Percentiles rank a stretch among this genome's conserved stretches.
Evolutionary conservation across 2,113 vertebrate species (phyloP).

Genomic region (Anoura caudifer): DNA sequence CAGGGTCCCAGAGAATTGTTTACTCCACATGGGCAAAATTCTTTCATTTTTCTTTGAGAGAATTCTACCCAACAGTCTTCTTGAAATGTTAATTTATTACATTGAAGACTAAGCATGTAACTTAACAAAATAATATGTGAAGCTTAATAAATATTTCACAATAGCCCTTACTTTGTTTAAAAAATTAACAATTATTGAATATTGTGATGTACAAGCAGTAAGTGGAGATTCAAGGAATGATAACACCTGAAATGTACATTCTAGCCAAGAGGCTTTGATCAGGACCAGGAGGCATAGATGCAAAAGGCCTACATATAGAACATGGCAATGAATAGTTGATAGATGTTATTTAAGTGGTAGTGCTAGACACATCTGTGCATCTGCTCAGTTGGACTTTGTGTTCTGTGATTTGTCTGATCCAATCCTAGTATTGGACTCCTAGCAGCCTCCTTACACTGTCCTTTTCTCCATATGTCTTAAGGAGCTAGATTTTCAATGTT

Average conservation of each 20-base stretch:
- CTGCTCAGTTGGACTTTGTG: neutral
- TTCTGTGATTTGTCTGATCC: neutral
- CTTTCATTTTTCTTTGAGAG: conserved; percentile 9
- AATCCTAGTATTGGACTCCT: neutral
- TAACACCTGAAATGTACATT: neutral
- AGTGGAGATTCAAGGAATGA: neutral
- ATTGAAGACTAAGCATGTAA: neutral
- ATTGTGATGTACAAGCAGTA: neutral
- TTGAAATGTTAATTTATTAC: conserved; percentile 39
- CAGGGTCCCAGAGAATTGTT: neutral
- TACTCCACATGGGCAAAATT: neutral
- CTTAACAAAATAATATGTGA: conserved; percentile 28
- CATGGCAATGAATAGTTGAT: neutral
- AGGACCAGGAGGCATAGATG: neutral
- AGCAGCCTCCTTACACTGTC: neutral
- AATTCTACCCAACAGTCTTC: conserved; percentile 21
- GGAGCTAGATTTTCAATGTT: neutral
- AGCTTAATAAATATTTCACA: conserved; percentile 27
- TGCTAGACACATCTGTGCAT: neutral
- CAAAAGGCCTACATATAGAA: neutral
- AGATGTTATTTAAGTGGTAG: neutral
- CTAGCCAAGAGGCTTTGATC: neutral
- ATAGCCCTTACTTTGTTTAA: conserved; percentile 26
- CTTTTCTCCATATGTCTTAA: neutral
- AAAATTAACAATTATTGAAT: conserved; percentile 13